Base-by-base conservation (phyloP, 2,797 vertebrate genomes). In the Artibeus lituratus region DNA sequence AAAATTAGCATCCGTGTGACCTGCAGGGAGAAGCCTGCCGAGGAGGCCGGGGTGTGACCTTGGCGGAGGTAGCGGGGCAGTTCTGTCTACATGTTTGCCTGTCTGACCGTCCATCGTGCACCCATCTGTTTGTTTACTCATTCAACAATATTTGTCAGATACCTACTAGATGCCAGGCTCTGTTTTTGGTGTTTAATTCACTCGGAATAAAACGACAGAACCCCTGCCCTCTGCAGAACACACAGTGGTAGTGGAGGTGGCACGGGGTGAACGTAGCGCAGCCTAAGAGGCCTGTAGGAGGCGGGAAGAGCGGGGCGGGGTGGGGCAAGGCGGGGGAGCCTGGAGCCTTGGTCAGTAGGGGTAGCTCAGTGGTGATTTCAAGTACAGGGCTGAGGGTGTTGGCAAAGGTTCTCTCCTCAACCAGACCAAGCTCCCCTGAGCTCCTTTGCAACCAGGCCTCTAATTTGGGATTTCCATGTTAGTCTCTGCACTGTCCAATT, bases 211-310 rank as follows among this genome's bases (percentile, higher is more conserved):
- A 44, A 21, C 11, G 78, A 47, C 42, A 42, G 47, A 85, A 76
- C 9, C 69, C 32, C 24, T 49, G 12, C 32, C 24, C 39, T 74
- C 15, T 0, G 0, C n/a, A 39, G 35, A 32, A 18, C 19, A 51
- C 62, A 16, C 2, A 29, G 47, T 67, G 12, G 19, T 2, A 12
- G 44, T 11, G 22, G 26, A 86, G 82, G 35, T 35, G 19, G 29
- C 0, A 8, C 3, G 3, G 19, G 18, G 0, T 9, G 35, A n/a
- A 12, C 18, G 29, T 0, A 14, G 37, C 10, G 21, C 37, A 67
- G 12, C 2, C 73, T 26, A 5, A 4, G 0, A 0, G 8, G 19
- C 32, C 6, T 42, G 42, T 8, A 37, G 35, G 44, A 93, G 47
- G 7, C 15, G 24, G 12, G 1, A 62, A 22, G 44, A 44, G 44